Conservation (phyloP, 2,113 vertebrate genomes). For the Tichodroma muraria region DNA sequence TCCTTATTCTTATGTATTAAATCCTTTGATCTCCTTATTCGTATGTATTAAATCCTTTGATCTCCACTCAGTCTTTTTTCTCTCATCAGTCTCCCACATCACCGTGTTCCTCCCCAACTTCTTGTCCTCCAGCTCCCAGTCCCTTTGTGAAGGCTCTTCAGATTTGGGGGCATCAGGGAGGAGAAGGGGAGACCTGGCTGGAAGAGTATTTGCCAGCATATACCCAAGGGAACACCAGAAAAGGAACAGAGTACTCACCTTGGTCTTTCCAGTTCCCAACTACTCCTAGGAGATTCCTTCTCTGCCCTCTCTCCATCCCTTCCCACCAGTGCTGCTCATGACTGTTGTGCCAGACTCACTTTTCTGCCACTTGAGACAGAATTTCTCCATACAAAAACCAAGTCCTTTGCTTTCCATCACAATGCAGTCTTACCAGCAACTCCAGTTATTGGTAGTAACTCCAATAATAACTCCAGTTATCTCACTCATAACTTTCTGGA, state of each 20-base stretch:
- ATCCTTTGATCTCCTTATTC: background rate
- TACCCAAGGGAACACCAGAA: background rate
- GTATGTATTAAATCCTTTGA: background rate
- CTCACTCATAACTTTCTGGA: background rate
- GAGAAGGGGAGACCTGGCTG: background rate
- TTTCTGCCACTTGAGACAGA: background rate
- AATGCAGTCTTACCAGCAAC: background rate
- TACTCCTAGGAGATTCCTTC: background rate
- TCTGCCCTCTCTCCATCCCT: background rate
- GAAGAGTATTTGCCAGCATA: background rate
- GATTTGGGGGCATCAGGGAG: background rate
- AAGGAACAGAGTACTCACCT: background rate
- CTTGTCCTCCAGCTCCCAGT: background rate
- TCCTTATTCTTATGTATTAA: background rate
- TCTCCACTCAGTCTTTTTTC: background rate
- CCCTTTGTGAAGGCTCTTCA: background rate
- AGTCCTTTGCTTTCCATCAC: background rate
- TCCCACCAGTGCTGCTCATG: background rate
- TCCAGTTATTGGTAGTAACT: background rate
- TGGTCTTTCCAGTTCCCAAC: fast-evolving
- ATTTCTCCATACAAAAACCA: background rate
- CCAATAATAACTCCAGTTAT: background rate
- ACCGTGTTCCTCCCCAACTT: background rate
- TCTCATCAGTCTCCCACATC: background rate
- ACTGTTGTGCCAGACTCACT: background rate